Percentiles rank a stretch among this genome's conserved stretches.
These are phyloP conservation scores for Ptychodera flava DNA, from an alignment of 35 echinoderm and acorn worm species.

Conservation along the genomic window DNA sequence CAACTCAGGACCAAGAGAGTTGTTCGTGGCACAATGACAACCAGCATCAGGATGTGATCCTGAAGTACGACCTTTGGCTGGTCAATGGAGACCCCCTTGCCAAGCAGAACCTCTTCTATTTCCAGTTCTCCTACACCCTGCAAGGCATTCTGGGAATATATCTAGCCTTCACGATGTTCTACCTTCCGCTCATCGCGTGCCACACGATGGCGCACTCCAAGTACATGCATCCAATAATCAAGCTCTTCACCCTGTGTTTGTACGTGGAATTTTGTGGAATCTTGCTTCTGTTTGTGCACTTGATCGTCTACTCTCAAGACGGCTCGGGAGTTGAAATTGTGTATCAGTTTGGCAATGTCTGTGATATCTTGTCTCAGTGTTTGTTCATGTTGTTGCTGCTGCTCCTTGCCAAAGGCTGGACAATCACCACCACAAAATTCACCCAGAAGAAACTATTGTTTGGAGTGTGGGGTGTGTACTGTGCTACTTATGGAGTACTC, in stretches of 20 bases:
- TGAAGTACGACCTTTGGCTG: conserved; percentile 20
- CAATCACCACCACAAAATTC: conserved; percentile 7
- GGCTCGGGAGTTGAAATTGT: background rate
- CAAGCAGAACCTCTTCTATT: conserved; percentile 5
- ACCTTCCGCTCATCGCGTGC: background rate
- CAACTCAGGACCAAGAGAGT: background rate
- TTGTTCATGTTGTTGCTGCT: conserved; percentile 13
- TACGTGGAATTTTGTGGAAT: conserved; percentile 6
- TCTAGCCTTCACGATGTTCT: conserved; percentile 4
- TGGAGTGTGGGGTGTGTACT: conserved; percentile 1
- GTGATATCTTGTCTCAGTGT: conserved; percentile 4
- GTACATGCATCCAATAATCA: background rate
- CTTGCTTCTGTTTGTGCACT: background rate
- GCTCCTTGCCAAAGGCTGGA: conserved; percentile 12
- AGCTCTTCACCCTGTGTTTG: conserved; percentile 13
- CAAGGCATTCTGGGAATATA: background rate
- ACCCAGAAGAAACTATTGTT: conserved; percentile 10
- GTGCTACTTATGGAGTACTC: background rate
- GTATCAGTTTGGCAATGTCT: background rate
- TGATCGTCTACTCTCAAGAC: background rate
- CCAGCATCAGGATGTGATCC: background rate
- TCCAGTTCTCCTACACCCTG: conserved; percentile 10
- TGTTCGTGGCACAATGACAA: background rate
- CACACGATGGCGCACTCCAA: conserved; percentile 8
- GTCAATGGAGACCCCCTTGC: conserved; percentile 3